Conservation (phyloP, 2,797 vertebrate species). For the Hypotaenidia okinawae region DNA sequence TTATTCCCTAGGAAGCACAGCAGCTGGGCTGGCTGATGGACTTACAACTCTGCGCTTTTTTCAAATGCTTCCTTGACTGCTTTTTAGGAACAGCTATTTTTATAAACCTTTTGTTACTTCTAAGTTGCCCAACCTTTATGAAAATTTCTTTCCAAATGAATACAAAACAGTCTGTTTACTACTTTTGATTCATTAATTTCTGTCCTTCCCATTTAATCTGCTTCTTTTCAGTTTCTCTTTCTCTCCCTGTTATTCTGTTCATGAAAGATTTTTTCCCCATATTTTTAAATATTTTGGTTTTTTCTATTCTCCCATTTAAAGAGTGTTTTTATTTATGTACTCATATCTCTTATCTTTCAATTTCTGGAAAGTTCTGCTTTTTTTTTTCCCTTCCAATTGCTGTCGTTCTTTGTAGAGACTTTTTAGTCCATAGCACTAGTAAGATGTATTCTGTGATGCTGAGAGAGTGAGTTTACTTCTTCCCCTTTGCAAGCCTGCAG, state of each 20-base stretch:
- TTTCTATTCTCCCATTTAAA: not conserved
- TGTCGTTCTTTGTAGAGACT: not conserved
- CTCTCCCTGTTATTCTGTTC: not conserved
- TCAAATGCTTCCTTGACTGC: slow-evolving; percentile 31
- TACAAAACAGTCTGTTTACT: not conserved
- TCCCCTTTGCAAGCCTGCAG: slow-evolving; percentile 16
- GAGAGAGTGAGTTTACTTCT: slow-evolving; percentile 11
- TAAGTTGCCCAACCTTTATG: not conserved
- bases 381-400: not conserved
- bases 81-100: slow-evolving; percentile 51
- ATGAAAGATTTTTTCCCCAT: not conserved
- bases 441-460: not conserved
- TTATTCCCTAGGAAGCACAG: not conserved
- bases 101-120: slow-evolving; percentile 1
- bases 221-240: not conserved
- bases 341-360: not conserved
- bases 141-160: not conserved
- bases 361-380: not conserved
- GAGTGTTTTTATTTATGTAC: not conserved
- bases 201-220: not conserved
- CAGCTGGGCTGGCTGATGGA: not conserved
- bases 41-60: slow-evolving; percentile 35
- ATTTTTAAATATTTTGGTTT: not conserved
- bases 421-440: not conserved
- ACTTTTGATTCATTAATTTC: not conserved